Evolutionary conservation across 2,888 invertebrate genomes (phyloP).

Genomic region (Cryptops parisi): DNA sequence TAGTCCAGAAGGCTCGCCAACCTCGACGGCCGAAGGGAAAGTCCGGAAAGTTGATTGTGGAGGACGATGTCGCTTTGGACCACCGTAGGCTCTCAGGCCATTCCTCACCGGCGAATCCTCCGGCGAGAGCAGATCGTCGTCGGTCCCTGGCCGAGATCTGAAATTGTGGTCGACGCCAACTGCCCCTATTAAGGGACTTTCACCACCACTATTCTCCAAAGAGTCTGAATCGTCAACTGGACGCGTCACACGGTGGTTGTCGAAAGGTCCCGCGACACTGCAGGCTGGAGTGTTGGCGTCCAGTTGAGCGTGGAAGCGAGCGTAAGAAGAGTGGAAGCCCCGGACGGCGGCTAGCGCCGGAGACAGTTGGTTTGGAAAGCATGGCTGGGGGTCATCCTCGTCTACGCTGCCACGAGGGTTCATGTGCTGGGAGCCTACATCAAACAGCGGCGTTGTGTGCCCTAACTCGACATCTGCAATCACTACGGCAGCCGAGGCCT

Average conservation of each 20-base stretch:
- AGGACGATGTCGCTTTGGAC: not conserved
- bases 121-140: not conserved
- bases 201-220: not conserved
- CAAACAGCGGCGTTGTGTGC: not conserved
- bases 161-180: not conserved
- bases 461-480: too few relatives aligned
- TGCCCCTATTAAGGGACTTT: not conserved
- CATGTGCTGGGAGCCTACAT: not conserved
- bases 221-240: not conserved
- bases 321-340: not conserved
- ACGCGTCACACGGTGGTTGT: not conserved
- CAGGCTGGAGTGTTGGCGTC: not conserved
- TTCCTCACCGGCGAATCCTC: not conserved
- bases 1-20: not conserved
- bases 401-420: not conserved
- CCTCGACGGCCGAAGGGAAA: not conserved
- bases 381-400: not conserved
- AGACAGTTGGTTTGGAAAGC: not conserved
- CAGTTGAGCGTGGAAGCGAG: not conserved
- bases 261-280: not conserved
- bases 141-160: not conserved
- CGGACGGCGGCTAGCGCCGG: not conserved
- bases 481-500: not conserved
- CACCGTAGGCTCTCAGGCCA: not conserved
- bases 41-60: too few relatives aligned